Percentiles rank a stretch among this genome's conserved stretches.
phyloP scores from a whole-genome alignment of 2,888 invertebrate species.

The Drosophila austrosaltans region DNA sequence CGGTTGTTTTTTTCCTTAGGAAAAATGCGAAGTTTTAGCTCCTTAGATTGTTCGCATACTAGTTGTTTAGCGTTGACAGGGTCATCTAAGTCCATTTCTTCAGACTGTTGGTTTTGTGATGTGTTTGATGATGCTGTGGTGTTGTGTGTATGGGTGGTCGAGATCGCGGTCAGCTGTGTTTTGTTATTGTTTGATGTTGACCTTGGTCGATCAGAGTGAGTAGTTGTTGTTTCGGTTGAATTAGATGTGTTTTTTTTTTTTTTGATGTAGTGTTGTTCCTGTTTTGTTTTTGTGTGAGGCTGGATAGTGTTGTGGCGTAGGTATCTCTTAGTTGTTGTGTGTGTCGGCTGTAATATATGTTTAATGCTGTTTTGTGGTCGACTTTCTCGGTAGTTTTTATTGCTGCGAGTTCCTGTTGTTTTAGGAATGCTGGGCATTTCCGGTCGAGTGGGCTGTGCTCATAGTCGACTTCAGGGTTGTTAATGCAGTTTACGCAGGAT shows the following conservation, averaged over 20 bases:
- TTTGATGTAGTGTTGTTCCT: not conserved
- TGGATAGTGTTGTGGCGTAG: no score
- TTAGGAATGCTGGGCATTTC: no score
- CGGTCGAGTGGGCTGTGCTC: no score
- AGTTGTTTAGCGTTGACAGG: not conserved
- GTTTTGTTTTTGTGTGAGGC: slow-evolving; percentile 7
- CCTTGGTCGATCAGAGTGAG: not conserved
- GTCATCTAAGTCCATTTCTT: not conserved
- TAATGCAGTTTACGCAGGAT: no score
- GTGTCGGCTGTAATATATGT: no score
- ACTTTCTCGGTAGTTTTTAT: no score
- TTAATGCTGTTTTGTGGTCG: no score
- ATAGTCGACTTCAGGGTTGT: no score
- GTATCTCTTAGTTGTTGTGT: no score
- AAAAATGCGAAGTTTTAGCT: slow-evolving; percentile 6
- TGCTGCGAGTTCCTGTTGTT: no score
- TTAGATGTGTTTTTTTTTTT: not conserved
- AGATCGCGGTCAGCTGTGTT: not conserved
- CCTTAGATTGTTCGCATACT: not conserved
- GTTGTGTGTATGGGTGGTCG: not conserved
- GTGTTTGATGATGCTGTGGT: not conserved
- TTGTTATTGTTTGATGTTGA: not conserved
- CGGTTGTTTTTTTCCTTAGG: slow-evolving; percentile 16
- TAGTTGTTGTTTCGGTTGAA: slow-evolving; percentile 11
- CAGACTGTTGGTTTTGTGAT: no score